Conservation (phyloP, 2,113 vertebrate species). For the Nettapus auritus region DNA sequence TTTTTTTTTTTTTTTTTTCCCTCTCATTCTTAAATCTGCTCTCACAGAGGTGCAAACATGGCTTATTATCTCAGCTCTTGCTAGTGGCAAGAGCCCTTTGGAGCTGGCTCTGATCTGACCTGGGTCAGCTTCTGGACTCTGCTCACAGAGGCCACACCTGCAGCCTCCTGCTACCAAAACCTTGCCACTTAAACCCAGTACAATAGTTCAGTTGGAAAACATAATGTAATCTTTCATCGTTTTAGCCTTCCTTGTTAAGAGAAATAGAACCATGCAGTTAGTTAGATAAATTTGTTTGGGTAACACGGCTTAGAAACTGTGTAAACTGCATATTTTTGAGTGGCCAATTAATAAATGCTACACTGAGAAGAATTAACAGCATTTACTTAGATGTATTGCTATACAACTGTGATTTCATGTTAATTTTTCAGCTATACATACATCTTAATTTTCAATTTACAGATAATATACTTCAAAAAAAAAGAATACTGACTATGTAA, state of each 20-base stretch:
- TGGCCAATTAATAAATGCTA: not conserved
- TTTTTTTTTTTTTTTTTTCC: too few species aligned
- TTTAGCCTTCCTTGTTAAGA: not conserved
- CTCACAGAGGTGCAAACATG: too few species aligned
- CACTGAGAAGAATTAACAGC: not conserved
- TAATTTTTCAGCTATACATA: not conserved
- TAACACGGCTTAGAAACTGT: not conserved
- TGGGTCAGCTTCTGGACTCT: too few species aligned
- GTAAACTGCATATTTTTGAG: not conserved
- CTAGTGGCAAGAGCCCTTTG: too few species aligned
- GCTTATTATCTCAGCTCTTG: too few species aligned
- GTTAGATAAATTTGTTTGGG: not conserved
- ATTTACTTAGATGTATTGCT: not conserved
- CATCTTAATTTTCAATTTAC: not conserved
- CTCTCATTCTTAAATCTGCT: too few species aligned
- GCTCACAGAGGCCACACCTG: too few species aligned
- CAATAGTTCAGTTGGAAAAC: not conserved
- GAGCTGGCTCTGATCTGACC: too few species aligned
- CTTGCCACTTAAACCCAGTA: too few species aligned
- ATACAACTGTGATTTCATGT: not conserved
- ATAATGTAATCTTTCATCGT: not conserved
- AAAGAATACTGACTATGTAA: not conserved
- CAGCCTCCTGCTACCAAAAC: too few species aligned
- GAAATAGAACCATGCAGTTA: not conserved
- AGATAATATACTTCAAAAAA: not conserved